Evolutionary conservation across 2,113 vertebrate genomes (phyloP).

Genomic region (Chaetodon auriga): DNA sequence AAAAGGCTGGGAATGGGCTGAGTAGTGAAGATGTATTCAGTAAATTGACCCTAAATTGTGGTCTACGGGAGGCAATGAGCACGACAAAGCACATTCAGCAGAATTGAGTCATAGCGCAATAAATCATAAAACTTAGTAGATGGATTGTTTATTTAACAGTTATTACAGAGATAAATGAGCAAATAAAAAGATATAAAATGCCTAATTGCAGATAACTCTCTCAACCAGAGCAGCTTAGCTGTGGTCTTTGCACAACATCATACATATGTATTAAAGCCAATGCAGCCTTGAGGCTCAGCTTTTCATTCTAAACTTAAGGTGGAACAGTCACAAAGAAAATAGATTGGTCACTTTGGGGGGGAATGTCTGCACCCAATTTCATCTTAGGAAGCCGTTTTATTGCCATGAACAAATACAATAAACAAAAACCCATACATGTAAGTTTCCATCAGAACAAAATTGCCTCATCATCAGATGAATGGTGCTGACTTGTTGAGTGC

Average conservation of each 20-base stretch:
- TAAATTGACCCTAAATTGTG: slow-evolving; percentile 63
- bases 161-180: slow-evolving; percentile 42
- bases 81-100: slow-evolving; percentile 57
- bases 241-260: slow-evolving; percentile 13
- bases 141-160: slow-evolving; percentile 43
- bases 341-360: neutral
- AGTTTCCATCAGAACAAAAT: slow-evolving; percentile 5
- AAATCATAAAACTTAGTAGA: slow-evolving; percentile 48
- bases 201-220: slow-evolving; percentile 39
- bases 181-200: slow-evolving; percentile 50
- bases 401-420: neutral
- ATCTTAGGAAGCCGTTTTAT: neutral
- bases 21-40: slow-evolving; percentile 66
- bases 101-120: slow-evolving; percentile 50
- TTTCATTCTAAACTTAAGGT: neutral
- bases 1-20: slow-evolving; percentile 54
- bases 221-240: slow-evolving; percentile 17
- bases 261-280: neutral
- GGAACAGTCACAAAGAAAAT: slow-evolving; percentile 9
- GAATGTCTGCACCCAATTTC: neutral
- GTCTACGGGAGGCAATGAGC: slow-evolving; percentile 44
- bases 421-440: slow-evolving; percentile 6
- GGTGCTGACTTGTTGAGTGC: neutral
- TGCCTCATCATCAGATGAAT: slow-evolving; percentile 3
- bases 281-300: slow-evolving; percentile 3